Conservation (phyloP, 2,797 vertebrate species). For the Scolopax bukidnonensis region DNA sequence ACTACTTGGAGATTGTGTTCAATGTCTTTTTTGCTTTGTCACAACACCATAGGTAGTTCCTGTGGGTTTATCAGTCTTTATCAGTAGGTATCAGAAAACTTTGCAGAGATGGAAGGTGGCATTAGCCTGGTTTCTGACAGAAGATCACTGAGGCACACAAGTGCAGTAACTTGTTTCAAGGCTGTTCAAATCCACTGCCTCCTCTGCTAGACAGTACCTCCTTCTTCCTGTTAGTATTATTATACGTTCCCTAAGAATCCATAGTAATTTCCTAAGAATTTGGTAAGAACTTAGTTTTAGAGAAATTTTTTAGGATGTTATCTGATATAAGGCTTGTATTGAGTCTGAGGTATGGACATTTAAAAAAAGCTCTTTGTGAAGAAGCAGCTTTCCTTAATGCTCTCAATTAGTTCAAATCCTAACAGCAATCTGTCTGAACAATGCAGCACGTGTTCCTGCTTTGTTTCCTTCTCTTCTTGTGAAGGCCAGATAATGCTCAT, state of each 20-base stretch:
- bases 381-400: constrained; percentile 43
- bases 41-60: not conserved
- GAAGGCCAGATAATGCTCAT: constrained; percentile 1
- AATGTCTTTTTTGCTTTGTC: not conserved
- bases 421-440: constrained; percentile 46
- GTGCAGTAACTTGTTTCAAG: not conserved
- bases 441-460: not conserved
- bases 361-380: constrained; percentile 29
- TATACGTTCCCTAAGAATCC: not conserved
- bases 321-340: not conserved
- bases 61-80: not conserved
- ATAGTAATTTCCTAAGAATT: not conserved
- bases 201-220: not conserved
- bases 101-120: not conserved
- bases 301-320: not conserved
- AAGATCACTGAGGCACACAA: not conserved
- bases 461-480: constrained; percentile 25
- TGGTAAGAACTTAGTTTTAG: not conserved
- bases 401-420: constrained; percentile 43
- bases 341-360: not conserved
- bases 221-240: not conserved
- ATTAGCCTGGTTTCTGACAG: not conserved
- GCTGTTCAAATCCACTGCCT: not conserved
- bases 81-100: not conserved
- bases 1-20: not conserved